phyloP scores from a whole-genome alignment of 2,113 vertebrate species.

The Pandion haliaetus region DNA sequence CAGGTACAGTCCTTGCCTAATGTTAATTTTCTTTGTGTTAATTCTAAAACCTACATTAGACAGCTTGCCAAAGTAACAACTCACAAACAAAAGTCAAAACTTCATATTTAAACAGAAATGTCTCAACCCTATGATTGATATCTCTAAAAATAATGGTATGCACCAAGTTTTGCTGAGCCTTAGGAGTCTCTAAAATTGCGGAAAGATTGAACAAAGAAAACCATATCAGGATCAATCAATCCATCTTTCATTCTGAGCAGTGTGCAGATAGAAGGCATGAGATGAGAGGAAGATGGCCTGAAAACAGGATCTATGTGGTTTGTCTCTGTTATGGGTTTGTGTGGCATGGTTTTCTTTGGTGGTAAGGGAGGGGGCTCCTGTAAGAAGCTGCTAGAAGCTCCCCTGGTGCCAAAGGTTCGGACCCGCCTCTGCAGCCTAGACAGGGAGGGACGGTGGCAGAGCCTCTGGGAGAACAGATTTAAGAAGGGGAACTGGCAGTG shows the following conservation, averaged over 20 bases:
- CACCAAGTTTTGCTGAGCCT: background rate
- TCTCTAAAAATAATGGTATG: background rate
- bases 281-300: background rate
- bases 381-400: too few relatives aligned
- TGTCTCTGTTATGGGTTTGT: too few relatives aligned
- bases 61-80: background rate
- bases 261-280: background rate
- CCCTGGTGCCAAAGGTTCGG: too few relatives aligned
- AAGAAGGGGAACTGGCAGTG: too few relatives aligned
- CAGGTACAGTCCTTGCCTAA: background rate
- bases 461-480: too few relatives aligned
- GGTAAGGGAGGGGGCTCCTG: too few relatives aligned
- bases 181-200: background rate
- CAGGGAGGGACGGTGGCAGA: too few relatives aligned
- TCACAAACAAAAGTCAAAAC: background rate
- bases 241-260: background rate
- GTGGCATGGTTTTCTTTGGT: too few relatives aligned
- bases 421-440: too few relatives aligned
- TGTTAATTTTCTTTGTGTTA: background rate
- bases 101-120: background rate
- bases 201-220: background rate
- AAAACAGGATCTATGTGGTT: background rate
- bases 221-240: background rate
- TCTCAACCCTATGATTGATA: background rate
- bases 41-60: background rate